Evolutionary conservation across 2,797 vertebrate species (phyloP).

Genomic region (Amphiprion clarkii): DNA sequence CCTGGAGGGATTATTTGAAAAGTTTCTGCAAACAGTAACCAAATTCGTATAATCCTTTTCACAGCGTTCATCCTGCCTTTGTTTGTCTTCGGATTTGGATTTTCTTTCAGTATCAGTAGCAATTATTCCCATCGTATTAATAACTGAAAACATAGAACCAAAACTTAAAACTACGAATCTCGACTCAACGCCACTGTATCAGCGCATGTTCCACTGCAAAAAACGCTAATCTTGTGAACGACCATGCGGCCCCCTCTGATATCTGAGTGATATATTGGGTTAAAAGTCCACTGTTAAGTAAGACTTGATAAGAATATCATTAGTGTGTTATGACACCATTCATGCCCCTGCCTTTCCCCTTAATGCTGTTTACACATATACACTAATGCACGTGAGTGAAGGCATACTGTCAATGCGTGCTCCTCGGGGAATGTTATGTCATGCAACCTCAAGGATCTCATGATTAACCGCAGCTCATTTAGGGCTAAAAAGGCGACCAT

Average conservation of each 20-base stretch:
- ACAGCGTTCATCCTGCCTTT: neutral
- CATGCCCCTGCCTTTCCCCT: neutral
- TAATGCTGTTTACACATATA: slow-evolving; percentile 39
- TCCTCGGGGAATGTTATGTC: neutral
- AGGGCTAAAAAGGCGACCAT: neutral
- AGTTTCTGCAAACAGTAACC: neutral
- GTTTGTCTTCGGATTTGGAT: neutral
- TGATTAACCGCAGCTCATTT: slow-evolving; percentile 28
- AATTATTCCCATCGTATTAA: neutral
- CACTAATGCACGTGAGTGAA: neutral
- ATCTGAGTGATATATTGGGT: neutral
- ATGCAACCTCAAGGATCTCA: slow-evolving; percentile 1
- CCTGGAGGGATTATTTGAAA: neutral
- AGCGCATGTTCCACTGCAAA: too few species aligned
- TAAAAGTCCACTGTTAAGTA: slow-evolving; percentile 8
- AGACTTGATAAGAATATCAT: slow-evolving; percentile 4
- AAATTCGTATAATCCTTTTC: neutral
- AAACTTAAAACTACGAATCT: neutral
- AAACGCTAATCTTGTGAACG: too few species aligned
- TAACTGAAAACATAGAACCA: neutral
- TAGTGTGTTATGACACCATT: neutral
- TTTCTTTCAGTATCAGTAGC: neutral
- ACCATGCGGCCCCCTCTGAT: too few species aligned
- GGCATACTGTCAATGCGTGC: slow-evolving; percentile 1
- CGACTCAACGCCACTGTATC: too few species aligned